Percentiles rank a stretch among this genome's conserved stretches.
Evolutionary conservation across 2,888 invertebrate species (phyloP).

Genomic region (Calameuta filiformis): DNA sequence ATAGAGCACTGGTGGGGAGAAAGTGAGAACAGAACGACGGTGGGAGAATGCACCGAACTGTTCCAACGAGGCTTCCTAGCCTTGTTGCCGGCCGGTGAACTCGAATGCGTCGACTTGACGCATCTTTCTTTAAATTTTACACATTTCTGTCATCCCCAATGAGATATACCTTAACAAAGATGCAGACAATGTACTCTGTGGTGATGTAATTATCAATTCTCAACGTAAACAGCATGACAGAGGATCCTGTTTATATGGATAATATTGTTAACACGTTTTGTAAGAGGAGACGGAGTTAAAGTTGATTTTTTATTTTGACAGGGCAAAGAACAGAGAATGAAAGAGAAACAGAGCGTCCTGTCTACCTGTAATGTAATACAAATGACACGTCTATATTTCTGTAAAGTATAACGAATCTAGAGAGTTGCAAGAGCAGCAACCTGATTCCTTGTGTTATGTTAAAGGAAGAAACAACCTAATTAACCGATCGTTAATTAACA

Average conservation of each 20-base stretch:
- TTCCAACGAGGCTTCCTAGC: neutral
- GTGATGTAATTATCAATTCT: neutral
- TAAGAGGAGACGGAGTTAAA: neutral
- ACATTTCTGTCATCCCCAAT: neutral
- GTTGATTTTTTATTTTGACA: neutral
- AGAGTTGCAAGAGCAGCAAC: neutral
- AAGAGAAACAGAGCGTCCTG: neutral
- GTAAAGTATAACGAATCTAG: neutral
- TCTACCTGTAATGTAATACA: neutral
- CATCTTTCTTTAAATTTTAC: neutral
- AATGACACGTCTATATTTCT: neutral
- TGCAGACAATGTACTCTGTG: neutral
- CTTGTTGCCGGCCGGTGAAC: conserved; percentile 4
- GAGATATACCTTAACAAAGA: neutral
- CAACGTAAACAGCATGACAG: neutral
- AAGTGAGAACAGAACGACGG: neutral
- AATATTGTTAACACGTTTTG: neutral
- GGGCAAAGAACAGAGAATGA: neutral
- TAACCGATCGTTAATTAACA: conserved; percentile 25
- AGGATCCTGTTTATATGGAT: neutral
- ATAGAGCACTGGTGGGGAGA: neutral
- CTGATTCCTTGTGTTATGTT: neutral
- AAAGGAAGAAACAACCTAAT: conserved; percentile 4
- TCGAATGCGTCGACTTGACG: neutral
- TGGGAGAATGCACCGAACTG: conserved; percentile 6